Conservation (phyloP, 2,113 vertebrate genomes). For the Cercopithecus mona region DNA sequence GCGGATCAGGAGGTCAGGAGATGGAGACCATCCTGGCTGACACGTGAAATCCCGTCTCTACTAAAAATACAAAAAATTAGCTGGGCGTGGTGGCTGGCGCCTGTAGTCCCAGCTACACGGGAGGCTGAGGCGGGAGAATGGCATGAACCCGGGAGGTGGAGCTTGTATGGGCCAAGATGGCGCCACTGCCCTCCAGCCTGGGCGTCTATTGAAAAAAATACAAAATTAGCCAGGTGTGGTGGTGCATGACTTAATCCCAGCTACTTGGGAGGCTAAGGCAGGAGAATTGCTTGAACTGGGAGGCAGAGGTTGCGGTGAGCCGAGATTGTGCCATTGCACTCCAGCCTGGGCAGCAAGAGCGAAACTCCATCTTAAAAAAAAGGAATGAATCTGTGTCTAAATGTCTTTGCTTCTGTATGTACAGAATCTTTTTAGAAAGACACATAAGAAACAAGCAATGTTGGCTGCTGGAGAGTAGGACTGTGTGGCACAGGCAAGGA, state of each 20-base stretch:
- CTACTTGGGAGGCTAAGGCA: neutral
- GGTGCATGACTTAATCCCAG: neutral
- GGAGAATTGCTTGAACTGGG: neutral
- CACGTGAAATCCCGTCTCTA: too few species aligned
- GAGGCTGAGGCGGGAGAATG: too few species aligned
- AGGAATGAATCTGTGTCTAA: neutral
- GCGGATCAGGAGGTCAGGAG: too few species aligned
- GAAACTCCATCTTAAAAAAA: neutral
- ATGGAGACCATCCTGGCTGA: too few species aligned
- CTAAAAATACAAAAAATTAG: too few species aligned
- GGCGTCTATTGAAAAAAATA: neutral
- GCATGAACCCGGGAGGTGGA: too few species aligned
- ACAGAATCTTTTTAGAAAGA: neutral
- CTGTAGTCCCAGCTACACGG: too few species aligned
- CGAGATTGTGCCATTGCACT: neutral
- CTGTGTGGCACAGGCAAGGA: neutral
- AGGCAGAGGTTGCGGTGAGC: neutral
- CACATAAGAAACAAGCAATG: neutral
- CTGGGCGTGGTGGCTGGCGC: rapidly evolving
- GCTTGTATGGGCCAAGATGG: too few species aligned
- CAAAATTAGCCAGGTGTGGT: neutral
- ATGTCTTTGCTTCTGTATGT: neutral
- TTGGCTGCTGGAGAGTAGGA: neutral
- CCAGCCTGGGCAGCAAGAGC: neutral
- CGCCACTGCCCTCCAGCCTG: too few species aligned